Evolutionary conservation across 2,113 vertebrate species (phyloP).

Genomic region (Leptosomus discolor): DNA sequence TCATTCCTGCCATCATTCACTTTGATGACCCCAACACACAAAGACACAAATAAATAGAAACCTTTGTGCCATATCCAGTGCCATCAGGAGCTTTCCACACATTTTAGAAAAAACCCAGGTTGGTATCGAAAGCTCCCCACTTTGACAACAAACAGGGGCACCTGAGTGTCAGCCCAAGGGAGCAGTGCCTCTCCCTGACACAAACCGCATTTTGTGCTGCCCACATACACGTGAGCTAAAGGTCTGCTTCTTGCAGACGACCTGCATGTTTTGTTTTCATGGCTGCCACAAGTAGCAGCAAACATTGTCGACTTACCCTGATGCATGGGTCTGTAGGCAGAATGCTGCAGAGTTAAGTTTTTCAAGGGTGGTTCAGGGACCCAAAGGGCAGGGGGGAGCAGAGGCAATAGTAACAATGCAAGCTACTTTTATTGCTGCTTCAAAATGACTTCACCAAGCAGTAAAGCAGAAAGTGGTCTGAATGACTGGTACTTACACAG

Average conservation of each 20-base stretch:
- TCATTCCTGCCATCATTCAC: not conserved
- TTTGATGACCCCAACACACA: not conserved
- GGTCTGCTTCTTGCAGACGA: not conserved
- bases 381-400: not conserved
- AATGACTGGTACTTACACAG: not conserved
- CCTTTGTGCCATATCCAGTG: not conserved
- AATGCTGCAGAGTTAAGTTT: not conserved
- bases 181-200: not conserved
- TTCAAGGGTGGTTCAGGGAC: not conserved
- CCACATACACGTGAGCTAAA: not conserved
- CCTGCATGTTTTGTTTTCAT: not conserved
- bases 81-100: not conserved
- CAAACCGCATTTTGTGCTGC: rapidly evolving
- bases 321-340: rapidly evolving
- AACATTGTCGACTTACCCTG: not conserved
- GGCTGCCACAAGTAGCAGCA: rapidly evolving
- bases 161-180: not conserved
- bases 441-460: not conserved
- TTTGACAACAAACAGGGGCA: not conserved
- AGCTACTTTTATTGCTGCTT: not conserved
- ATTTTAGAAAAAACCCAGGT: not conserved
- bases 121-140: rapidly evolving
- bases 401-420: not conserved
- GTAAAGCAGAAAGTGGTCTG: not conserved
- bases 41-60: not conserved